Evolutionary conservation across 2,797 vertebrate species (phyloP), one percentile per base, ranked within the genome.

Genomic region (Coranthus polyacanthus): DNA sequence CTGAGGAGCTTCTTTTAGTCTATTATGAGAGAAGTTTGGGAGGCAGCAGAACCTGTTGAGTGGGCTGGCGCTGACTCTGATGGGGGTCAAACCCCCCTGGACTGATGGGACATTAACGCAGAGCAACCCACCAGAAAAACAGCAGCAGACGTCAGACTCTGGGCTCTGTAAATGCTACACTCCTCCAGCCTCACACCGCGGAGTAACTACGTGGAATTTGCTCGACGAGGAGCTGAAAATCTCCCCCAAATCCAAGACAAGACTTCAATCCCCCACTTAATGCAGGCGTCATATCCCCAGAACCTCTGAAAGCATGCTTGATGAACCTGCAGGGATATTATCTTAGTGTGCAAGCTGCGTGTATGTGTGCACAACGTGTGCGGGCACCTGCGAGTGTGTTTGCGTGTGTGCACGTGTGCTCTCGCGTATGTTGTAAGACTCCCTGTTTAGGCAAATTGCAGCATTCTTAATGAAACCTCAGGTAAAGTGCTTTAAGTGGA

Each of bases 381-480:
- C 3, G 43, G 29, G 52, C 32, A 41, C 37, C 24, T 50, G 74
- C 36, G 77, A 18, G 75, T 18, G 66, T 17, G 75, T 47, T 16
- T 24, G 70, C 12, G 63, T 38, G 68, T 15, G 71, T 16, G 55
- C 24, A 34, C 24, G 61, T 44, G 67, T 68, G 75, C 38, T 47
- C 65, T 58, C 17, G 24, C 4, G 53, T 80, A 49, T 59, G 81
- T 56, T 70, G 54, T 76, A 55, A 67, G 75, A 84, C 95, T 93
- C 94, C 93, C 93, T 93, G 88, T 85, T 89, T 88, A 93, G 94
- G 94, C 93, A 93, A 93, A 95, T 86, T 90, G 92, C 93, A 95
- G 95, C 89, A 90, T 91, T 94, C 90, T 94, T 94, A 88, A 93
- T 89, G 94, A 95, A 97, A 96, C 94, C 96, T 99, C 97, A 97